phyloP scores from a whole-genome alignment of 2,888 invertebrate species.

The Drosophila peninsularis region DNA sequence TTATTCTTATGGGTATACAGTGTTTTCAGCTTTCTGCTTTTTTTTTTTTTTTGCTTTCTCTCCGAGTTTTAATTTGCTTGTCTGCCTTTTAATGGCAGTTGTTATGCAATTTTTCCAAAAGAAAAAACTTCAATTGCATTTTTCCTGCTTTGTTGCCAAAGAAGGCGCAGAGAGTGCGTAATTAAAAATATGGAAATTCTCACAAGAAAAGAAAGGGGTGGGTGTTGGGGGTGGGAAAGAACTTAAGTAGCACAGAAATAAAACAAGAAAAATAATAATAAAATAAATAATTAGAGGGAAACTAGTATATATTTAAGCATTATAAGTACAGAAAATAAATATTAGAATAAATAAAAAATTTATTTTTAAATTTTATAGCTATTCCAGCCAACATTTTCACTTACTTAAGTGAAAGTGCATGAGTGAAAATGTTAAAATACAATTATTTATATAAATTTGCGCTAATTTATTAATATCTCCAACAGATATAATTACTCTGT shows the following conservation, averaged over 20 bases:
- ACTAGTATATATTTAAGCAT: no score
- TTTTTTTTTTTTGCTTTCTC: conserved; percentile 13
- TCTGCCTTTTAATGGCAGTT: conserved; percentile 76
- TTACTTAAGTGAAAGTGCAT: not conserved
- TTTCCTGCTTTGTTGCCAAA: conserved; percentile 38
- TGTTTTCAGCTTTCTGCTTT: conserved; percentile 8
- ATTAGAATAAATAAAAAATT: no score
- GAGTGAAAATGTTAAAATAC: no score
- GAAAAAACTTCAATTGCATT: conserved; percentile 63
- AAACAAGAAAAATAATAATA: no score
- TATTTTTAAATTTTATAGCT: no score
- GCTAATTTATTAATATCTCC: no score
- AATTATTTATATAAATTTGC: no score
- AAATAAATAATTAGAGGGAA: no score
- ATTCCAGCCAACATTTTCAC: not conserved
- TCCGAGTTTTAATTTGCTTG: conserved; percentile 75
- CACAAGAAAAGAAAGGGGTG: not conserved
- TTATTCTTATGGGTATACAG: conserved; percentile 41
- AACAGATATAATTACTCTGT: not conserved
- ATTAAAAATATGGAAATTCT: conserved; percentile 69
- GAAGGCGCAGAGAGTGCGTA: conserved; percentile 53
- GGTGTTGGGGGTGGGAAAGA: no score
- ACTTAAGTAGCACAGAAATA: not conserved
- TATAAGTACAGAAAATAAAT: no score
- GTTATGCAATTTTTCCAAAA: conserved; percentile 68